phyloP scores from a whole-genome alignment of 1,140 invertebrate genomes.

The Stenopsyche tienmushanensis region DNA sequence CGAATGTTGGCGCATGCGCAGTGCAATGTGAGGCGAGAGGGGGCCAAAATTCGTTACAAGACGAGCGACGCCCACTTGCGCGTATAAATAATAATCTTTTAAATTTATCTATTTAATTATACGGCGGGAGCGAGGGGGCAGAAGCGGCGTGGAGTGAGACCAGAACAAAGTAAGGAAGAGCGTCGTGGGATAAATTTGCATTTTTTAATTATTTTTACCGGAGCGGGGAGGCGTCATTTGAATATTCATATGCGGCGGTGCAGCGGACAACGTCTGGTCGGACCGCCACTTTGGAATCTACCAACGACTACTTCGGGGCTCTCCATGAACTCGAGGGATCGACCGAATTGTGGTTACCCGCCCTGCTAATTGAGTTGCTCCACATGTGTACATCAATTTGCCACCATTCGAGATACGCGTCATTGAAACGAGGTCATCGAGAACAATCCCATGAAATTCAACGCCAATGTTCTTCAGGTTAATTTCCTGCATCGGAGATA shows the following conservation, averaged over 20 bases:
- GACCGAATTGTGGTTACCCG: no score
- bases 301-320: no score
- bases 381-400: no score
- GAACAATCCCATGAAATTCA: no score
- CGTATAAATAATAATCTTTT: conserved; percentile 44
- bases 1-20: conserved; percentile 1
- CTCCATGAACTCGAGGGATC: no score
- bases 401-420: no score
- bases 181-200: conserved; percentile 41
- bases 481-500: no score
- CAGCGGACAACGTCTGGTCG: no score
- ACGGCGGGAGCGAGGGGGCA: conserved; percentile 31
- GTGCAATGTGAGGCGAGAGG: conserved; percentile 3
- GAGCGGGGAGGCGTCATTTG: conserved; percentile 40
- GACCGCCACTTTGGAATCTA: no score
- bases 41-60: conserved; percentile 41
- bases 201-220: conserved; percentile 43
- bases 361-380: no score
- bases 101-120: conserved; percentile 44
- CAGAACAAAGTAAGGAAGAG: conserved; percentile 10
- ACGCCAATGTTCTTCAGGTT: no score
- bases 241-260: conserved; percentile 39
- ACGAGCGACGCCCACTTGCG: conserved; percentile 40
- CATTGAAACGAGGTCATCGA: no score
- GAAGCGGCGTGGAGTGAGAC: conserved; percentile 20